Percentiles rank a stretch among this genome's conserved stretches.
phyloP scores from a whole-genome alignment of 2,888 invertebrate species.

The Stramonita haemastoma region DNA sequence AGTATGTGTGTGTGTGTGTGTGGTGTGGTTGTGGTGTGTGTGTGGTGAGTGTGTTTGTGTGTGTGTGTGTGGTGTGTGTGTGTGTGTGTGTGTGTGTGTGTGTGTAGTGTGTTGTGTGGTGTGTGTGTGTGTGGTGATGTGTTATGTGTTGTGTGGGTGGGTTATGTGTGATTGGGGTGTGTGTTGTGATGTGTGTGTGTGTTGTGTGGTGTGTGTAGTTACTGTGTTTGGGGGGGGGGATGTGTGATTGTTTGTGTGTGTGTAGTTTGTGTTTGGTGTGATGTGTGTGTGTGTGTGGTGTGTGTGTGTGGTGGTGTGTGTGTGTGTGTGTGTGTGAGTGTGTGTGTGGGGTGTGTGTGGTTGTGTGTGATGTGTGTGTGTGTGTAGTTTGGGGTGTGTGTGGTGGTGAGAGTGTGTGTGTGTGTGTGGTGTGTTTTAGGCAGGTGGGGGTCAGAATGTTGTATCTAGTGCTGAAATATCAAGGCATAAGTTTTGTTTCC shows the following conservation, averaged over 20 bases:
- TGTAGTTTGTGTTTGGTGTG: neutral
- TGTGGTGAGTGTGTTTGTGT: neutral
- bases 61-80: neutral
- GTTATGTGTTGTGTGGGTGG: neutral
- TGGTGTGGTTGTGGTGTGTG: neutral
- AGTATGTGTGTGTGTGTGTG: neutral
- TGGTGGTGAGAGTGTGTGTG: neutral
- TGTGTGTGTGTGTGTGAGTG: neutral
- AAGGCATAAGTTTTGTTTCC: no score
- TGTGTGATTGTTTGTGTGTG: neutral
- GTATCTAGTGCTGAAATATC: no score
- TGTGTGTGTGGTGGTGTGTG: neutral
- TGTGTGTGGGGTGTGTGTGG: neutral
- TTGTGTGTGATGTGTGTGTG: neutral
- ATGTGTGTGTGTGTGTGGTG: neutral
- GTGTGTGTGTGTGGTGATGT: neutral
- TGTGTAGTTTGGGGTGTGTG: neutral
- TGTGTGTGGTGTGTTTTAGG: neutral
- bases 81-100: neutral
- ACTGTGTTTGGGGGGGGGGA: neutral
- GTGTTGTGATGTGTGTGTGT: neutral
- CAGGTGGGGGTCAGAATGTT: neutral
- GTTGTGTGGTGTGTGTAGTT: neutral
- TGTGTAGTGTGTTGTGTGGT: neutral
- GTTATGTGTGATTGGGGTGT: neutral